These are phyloP conservation scores for Aphodius sticticus DNA, from an alignment of 2,888 invertebrate genomes.

Conservation along the genomic window DNA sequence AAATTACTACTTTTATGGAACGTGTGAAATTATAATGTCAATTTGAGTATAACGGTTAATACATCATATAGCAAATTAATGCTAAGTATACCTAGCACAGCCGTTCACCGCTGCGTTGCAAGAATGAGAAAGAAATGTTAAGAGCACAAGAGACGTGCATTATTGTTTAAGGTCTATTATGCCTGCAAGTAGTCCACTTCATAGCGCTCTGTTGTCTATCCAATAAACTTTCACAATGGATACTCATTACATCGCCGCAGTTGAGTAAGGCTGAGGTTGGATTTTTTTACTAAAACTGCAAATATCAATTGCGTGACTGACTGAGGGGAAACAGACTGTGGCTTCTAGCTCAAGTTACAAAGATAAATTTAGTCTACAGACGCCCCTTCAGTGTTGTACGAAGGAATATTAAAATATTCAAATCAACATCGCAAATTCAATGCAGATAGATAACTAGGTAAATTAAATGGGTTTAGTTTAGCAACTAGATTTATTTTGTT, in stretches of 20 bases:
- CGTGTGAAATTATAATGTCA: background rate
- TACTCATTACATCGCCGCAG: background rate
- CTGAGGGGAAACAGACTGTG: background rate
- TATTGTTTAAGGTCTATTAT: slow-evolving; percentile 4
- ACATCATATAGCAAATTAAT: background rate
- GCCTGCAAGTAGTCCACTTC: background rate
- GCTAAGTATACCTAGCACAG: background rate
- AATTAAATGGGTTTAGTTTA: background rate
- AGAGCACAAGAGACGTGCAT: background rate
- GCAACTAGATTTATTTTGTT: background rate
- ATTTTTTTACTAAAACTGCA: background rate
- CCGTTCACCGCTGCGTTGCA: background rate
- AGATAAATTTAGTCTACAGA: background rate
- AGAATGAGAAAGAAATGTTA: background rate
- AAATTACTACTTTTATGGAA: background rate
- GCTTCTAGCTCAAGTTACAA: background rate
- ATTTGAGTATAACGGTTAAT: background rate
- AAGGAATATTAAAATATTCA: background rate
- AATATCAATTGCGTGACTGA: slow-evolving; percentile 4
- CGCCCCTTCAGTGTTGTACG: background rate
- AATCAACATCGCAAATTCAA: background rate
- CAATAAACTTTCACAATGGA: slow-evolving; percentile 4
- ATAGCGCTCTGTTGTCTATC: background rate
- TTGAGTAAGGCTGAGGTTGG: background rate
- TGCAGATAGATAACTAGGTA: background rate